phyloP scores from a whole-genome alignment of 2,888 invertebrate species.

The Pristionchus exspectatus region DNA sequence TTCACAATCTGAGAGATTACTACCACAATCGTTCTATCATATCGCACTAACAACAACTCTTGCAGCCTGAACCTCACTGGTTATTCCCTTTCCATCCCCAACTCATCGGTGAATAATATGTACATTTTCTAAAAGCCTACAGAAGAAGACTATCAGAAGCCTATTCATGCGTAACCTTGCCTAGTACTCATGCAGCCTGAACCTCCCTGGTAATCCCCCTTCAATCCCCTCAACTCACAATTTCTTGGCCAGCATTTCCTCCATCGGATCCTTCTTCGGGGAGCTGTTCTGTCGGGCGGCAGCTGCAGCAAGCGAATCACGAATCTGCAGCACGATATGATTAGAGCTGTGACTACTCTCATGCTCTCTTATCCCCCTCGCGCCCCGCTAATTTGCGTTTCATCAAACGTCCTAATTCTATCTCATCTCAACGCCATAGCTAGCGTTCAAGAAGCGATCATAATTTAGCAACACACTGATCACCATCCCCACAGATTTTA shows the following conservation, averaged over 20 bases:
- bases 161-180: no score
- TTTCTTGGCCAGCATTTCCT: conserved; percentile 22
- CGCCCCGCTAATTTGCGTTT: neutral
- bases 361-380: neutral
- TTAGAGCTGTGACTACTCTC: neutral
- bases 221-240: neutral
- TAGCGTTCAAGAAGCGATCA: no score
- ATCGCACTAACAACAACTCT: no score
- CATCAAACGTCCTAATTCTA: neutral
- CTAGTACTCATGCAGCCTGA: neutral
- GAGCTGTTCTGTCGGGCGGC: neutral
- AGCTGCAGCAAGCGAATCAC: neutral
- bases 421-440: neutral
- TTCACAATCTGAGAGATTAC: no score
- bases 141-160: neutral
- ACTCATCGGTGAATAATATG: no score
- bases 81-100: no score
- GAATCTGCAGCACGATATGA: neutral
- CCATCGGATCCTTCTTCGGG: conserved; percentile 34
- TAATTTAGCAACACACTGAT: no score
- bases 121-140: no score
- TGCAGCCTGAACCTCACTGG: no score
- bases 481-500: no score
- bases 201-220: neutral
- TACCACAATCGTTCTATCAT: neutral